Percentiles rank a stretch among this genome's conserved stretches.
phyloP scores from a whole-genome alignment of 2,113 vertebrate genomes.

The Verasper variegatus region DNA sequence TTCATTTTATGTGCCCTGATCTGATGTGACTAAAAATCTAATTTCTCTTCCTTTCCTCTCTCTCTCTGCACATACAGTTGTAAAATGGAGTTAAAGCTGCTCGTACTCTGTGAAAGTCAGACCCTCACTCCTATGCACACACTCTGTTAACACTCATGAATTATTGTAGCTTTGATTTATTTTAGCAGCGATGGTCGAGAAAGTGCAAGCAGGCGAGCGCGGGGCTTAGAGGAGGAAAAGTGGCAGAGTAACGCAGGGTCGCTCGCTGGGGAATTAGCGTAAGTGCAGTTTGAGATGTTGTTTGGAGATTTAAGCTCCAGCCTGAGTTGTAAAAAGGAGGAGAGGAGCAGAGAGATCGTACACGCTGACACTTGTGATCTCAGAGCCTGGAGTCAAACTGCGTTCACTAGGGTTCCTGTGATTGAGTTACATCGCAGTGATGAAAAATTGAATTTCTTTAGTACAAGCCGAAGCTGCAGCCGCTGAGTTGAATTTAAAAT shows the following conservation, averaged over 20 bases:
- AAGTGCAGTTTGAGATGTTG: slow-evolving; percentile 62
- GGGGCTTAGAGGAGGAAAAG: slow-evolving; percentile 41
- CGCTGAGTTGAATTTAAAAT: not conserved
- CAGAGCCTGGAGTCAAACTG: not conserved
- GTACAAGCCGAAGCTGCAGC: not conserved
- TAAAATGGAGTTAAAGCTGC: slow-evolving; percentile 37
- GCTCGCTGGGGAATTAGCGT: slow-evolving; percentile 55
- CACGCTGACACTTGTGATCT: slow-evolving; percentile 11
- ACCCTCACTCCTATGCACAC: slow-evolving; percentile 18
- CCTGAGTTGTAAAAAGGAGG: slow-evolving; percentile 23
- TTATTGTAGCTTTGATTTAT: slow-evolving; percentile 75
- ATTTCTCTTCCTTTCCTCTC: not conserved
- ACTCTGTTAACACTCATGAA: slow-evolving; percentile 66
- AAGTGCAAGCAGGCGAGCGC: slow-evolving; percentile 17
- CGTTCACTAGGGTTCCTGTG: slow-evolving; percentile 16
- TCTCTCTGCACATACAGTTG: slow-evolving; percentile 8
- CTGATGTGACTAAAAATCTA: slow-evolving; percentile 11
- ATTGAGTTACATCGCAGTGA: not conserved
- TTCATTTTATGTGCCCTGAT: slow-evolving; percentile 27
- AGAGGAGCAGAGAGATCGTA: slow-evolving; percentile 26
- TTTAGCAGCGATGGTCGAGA: slow-evolving; percentile 58
- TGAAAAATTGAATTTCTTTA: slow-evolving; percentile 13
- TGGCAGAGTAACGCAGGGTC: slow-evolving; percentile 49
- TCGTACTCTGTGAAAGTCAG: slow-evolving; percentile 24
- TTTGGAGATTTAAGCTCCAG: slow-evolving; percentile 64